These are phyloP conservation scores for Sphaerophoria taeniata DNA, from an alignment of 2,888 invertebrate genomes.

Conservation along the genomic window DNA sequence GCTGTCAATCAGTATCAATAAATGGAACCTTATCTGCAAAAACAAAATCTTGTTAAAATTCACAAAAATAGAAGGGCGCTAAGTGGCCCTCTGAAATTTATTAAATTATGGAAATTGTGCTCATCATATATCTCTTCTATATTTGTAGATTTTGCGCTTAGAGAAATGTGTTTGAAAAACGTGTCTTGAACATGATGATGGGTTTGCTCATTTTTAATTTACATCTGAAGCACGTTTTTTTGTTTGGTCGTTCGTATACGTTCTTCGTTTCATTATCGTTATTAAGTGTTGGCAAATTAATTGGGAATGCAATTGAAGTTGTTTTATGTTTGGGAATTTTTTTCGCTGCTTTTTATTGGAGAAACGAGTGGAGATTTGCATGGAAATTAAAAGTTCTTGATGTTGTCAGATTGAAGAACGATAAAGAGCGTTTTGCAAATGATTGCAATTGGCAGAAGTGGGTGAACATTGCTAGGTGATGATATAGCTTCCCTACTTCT, in stretches of 20 bases:
- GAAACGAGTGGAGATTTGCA: background rate
- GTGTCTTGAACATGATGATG: conserved; percentile 22
- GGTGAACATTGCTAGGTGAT: no score
- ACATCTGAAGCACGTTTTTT: conserved; percentile 43
- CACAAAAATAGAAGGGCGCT: no score
- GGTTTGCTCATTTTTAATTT: conserved; percentile 37
- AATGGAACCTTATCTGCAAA: background rate
- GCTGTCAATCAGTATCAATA: background rate
- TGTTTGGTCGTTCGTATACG: background rate
- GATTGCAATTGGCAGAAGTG: no score
- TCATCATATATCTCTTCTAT: conserved; percentile 12
- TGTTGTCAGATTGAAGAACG: no score
- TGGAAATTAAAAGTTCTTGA: no score
- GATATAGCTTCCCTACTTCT: no score
- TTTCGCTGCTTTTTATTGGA: background rate
- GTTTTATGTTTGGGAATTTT: conserved; percentile 1
- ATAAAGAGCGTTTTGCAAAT: no score
- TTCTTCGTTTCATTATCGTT: background rate
- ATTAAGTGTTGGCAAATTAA: conserved; percentile 37
- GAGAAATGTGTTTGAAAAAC: conserved; percentile 44
- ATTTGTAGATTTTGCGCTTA: background rate
- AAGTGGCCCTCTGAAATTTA: background rate
- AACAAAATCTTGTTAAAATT: background rate
- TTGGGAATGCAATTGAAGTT: background rate
- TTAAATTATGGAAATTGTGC: conserved; percentile 37